phyloP scores from a whole-genome alignment of 1,140 invertebrate species.

The Plectrocnemia conspersa region DNA sequence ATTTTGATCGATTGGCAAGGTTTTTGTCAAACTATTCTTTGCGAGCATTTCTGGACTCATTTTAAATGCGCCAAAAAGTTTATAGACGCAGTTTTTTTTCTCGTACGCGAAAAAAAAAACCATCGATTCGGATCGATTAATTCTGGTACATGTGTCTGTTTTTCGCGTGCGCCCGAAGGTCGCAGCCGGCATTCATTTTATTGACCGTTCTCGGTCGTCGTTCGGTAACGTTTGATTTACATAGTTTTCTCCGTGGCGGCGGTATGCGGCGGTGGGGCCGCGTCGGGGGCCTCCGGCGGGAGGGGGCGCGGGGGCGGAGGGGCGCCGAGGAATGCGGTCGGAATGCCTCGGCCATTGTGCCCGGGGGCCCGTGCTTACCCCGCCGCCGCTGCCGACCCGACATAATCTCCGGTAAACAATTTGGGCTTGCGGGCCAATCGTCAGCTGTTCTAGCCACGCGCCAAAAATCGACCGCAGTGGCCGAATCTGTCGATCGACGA shows the following conservation, averaged over 20 bases:
- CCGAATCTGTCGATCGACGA: background rate
- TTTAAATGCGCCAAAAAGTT: no score
- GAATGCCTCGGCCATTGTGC: constrained; percentile 10
- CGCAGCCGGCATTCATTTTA: background rate
- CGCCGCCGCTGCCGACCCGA: background rate
- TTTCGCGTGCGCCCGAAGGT: no score
- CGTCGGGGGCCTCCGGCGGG: no score
- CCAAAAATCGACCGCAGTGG: background rate
- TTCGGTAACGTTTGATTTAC: constrained; percentile 10
- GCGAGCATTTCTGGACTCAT: no score
- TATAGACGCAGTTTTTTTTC: no score
- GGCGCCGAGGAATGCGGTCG: constrained; percentile 11
- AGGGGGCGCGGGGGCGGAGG: background rate
- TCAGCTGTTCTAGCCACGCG: constrained; percentile 7
- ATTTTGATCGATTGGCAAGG: no score
- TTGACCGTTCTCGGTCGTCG: background rate
- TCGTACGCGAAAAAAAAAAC: no score
- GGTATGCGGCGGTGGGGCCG: background rate
- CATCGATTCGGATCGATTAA: no score
- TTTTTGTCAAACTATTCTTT: no score
- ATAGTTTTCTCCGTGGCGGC: constrained; percentile 1
- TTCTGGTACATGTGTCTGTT: no score
- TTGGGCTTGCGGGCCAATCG: constrained; percentile 1
- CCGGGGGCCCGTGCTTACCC: background rate
- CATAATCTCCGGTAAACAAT: constrained; percentile 2